Base-by-base conservation (phyloP, 2,113 vertebrate genomes). In the Ariopsis seemanni region DNA sequence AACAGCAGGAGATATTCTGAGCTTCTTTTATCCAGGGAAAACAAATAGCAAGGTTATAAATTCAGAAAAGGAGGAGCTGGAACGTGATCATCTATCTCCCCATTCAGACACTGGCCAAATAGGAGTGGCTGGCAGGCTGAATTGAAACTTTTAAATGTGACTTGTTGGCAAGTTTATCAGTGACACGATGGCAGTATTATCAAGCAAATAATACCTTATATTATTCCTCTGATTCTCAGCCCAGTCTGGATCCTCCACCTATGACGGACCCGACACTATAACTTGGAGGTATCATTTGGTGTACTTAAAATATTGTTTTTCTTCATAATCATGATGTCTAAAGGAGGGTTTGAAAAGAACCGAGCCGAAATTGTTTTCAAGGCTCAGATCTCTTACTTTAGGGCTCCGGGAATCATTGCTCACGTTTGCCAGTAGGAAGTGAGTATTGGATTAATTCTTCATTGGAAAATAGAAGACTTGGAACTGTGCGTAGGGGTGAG, bases 1-100 rank as follows among this genome's bases (percentile, higher is more conserved):
- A 93, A 84, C 92, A 91, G 93, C 83, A 89, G 91, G 77, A 83
- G 89, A 88, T 82, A 27, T 87, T 89, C 91, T 83, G 62, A 58
- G 77, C 82, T 65, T 88, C 82, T 65, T 88, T 93, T 93, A 89
- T 92, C 88, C 72, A 17, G 52, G 89, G 30, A 85, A 91, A 92
- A 92, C 52, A 60, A 90, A 91, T 63, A 60, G 85, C 86, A 90
- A 20, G 30, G 85, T 86, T 52, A 25, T 89, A 79, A 88, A 30
- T 86, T 88, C 74, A 87, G 85, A 90, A 86, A 84, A 91, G 27
- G 25, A 88, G 67, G 57, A 88, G 87, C 22, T 7, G 25, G 86
- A 17, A 69, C 50, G 75, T 25, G 60, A 79, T 75, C 10, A 42
- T 85, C 77, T 60, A 58, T 78, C 83, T 82, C 58, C 86, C 65